phyloP scores from a whole-genome alignment of 2,113 vertebrate genomes.

The Sphaerodactylus townsendi region DNA sequence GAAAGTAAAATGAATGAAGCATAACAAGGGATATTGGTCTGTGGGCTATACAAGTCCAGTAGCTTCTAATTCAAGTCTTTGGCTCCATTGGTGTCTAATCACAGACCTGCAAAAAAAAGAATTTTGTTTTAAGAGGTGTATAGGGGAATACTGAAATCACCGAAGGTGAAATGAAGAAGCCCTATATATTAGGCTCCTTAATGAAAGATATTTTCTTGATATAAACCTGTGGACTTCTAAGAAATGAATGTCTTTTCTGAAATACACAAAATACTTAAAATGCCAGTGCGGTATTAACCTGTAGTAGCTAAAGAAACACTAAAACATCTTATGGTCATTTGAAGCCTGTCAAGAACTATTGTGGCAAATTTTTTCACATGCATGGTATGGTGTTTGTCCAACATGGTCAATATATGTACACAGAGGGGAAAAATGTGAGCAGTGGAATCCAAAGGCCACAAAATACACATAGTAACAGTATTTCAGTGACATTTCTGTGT shows the following conservation, averaged over 20 bases:
- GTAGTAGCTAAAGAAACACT: no score
- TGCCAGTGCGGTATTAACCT: no score
- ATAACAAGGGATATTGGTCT: constrained; percentile 11
- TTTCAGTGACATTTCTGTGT: not conserved
- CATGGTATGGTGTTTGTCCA: no score
- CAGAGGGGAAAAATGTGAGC: no score
- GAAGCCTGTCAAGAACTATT: no score
- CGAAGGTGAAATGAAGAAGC: constrained; percentile 7
- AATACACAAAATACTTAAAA: not conserved
- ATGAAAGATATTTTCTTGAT: not conserved
- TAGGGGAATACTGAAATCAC: constrained; percentile 18
- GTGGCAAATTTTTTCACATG: no score
- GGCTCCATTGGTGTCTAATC: constrained; percentile 1
- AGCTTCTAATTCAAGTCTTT: constrained; percentile 15
- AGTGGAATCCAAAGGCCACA: no score
- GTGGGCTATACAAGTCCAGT: not conserved
- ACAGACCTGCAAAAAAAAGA: not conserved
- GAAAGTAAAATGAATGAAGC: constrained; percentile 26
- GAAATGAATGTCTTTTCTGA: constrained; percentile 4
- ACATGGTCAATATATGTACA: no score
- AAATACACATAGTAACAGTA: not conserved
- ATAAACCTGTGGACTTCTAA: not conserved
- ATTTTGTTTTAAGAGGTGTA: not conserved
- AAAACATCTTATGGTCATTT: no score
- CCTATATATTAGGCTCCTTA: not conserved